Evolutionary conservation across 30 jellyfish, hydroid and myxozoan species (phyloP).

Genomic region (Turritopsis dohrnii): DNA sequence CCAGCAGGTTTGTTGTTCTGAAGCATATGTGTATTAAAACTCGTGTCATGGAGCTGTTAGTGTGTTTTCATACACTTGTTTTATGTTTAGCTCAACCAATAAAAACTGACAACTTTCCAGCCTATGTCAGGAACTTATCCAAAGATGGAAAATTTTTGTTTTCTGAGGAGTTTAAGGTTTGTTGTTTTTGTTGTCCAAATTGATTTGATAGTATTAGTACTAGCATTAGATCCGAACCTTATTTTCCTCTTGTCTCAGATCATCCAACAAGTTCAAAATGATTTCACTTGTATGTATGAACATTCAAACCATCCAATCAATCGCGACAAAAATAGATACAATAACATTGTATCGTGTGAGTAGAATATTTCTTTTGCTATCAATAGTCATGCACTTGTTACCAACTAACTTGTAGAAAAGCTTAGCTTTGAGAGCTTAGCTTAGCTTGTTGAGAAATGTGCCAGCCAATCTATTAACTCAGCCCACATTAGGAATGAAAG

Average conservation of each 20-base stretch:
- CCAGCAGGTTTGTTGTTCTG: background rate
- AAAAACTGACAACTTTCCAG: conserved; percentile 37
- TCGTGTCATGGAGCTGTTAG: too few relatives aligned
- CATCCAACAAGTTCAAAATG: conserved; percentile 33
- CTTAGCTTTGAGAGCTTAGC: too few relatives aligned
- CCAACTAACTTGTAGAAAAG: too few relatives aligned
- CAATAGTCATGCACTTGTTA: too few relatives aligned
- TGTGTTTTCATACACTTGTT: too few relatives aligned
- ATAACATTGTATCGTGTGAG: conserved; percentile 75
- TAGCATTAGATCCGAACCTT: background rate
- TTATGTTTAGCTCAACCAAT: conserved; percentile 48
- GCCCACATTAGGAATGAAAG: too few relatives aligned
- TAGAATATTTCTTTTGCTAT: too few relatives aligned
- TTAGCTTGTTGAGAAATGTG: too few relatives aligned
- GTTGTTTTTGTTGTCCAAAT: background rate
- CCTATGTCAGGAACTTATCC: conserved; percentile 27
- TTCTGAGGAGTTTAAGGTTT: conserved; percentile 73
- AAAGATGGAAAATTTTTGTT: conserved; percentile 54
- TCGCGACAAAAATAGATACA: conserved; percentile 66
- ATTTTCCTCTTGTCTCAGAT: background rate
- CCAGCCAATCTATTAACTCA: too few relatives aligned
- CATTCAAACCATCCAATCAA: conserved; percentile 57
- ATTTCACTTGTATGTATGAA: conserved; percentile 38
- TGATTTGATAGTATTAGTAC: background rate
- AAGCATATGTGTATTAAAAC: background rate